A percentile compares a stretch with the other conserved stretches of the same genome.
Evolutionary conservation across 2,888 invertebrate genomes (phyloP).

Genomic region (Nematopogon swammerdamellus): DNA sequence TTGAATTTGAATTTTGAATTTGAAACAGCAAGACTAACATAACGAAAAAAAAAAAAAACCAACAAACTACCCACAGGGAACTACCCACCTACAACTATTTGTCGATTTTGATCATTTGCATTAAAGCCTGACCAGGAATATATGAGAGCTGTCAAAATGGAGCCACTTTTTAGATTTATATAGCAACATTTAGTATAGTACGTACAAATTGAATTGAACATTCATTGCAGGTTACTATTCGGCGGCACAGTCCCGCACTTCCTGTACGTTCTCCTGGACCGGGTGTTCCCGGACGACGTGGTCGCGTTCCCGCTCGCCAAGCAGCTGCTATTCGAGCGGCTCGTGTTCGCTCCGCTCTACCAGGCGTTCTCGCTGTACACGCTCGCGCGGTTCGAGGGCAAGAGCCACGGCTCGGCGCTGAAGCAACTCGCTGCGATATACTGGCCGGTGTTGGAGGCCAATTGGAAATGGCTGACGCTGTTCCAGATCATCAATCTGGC

Average conservation of each 20-base stretch:
- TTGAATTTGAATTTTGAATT: too few species aligned
- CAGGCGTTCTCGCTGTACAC: constrained; percentile 72
- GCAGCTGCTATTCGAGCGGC: constrained; percentile 67
- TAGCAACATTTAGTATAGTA: too few species aligned
- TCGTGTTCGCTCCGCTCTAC: constrained; percentile 68
- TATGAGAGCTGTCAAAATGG: too few species aligned
- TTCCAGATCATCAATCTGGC: constrained; percentile 72
- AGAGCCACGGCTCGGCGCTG: constrained; percentile 61
- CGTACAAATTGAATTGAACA: too few species aligned
- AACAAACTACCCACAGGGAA: too few species aligned
- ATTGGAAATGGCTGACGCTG: constrained; percentile 74
- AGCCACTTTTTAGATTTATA: too few species aligned
- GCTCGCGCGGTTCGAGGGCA: constrained; percentile 73
- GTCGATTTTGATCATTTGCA: too few species aligned
- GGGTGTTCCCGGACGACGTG: constrained; percentile 55
- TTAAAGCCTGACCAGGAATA: too few species aligned
- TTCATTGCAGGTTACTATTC: constrained; percentile 63
- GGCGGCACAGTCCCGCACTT: constrained; percentile 78
- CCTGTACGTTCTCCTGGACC: constrained; percentile 65
- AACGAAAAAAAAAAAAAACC: too few species aligned
- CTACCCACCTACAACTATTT: too few species aligned
- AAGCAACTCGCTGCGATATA: constrained; percentile 63
- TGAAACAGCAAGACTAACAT: too few species aligned
- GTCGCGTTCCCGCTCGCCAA: constrained; percentile 53
- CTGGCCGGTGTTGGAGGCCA: constrained; percentile 63